Percentiles rank a stretch among this genome's conserved stretches.
These are phyloP conservation scores for Hippoglossus hippoglossus DNA, from an alignment of 2,797 vertebrate genomes.

Conservation along the genomic window DNA sequence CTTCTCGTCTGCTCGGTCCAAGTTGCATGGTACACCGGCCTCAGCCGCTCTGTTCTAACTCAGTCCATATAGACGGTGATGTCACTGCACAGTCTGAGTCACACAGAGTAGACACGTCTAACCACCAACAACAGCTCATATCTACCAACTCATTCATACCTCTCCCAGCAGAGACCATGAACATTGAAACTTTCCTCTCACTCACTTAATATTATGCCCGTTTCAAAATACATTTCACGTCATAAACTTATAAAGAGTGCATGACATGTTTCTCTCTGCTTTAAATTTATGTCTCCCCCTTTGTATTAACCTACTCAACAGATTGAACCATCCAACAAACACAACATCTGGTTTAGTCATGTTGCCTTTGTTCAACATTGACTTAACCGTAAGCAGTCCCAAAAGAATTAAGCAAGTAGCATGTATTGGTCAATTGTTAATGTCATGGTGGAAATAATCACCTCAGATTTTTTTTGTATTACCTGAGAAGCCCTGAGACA, in stretches of 20 bases:
- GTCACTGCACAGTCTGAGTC: constrained; percentile 33
- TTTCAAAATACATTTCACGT: constrained; percentile 37
- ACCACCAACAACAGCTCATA: constrained; percentile 30
- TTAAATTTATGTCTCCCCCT: not conserved
- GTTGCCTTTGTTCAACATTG: too few relatives aligned
- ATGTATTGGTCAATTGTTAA: not conserved
- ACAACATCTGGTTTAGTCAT: not conserved
- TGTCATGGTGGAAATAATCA: not conserved
- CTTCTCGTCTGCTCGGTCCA: constrained; percentile 34
- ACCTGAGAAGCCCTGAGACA: constrained; percentile 9
- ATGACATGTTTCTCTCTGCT: constrained; percentile 25
- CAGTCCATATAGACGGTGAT: too few relatives aligned
- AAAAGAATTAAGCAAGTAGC: too few relatives aligned
- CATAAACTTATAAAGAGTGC: constrained; percentile 23
- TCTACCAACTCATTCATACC: constrained; percentile 17
- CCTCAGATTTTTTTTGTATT: not conserved
- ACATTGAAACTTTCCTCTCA: constrained; percentile 1
- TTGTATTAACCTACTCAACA: not conserved
- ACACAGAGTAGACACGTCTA: constrained; percentile 27
- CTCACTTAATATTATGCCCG: constrained; percentile 1
- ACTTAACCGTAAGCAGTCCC: too few relatives aligned
- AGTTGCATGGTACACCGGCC: not conserved
- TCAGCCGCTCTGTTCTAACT: too few relatives aligned
- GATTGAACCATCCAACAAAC: not conserved
- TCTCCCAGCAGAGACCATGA: constrained; percentile 17